phyloP scores from a whole-genome alignment of 2,113 vertebrate species.

The Gobiocypris rarus region DNA sequence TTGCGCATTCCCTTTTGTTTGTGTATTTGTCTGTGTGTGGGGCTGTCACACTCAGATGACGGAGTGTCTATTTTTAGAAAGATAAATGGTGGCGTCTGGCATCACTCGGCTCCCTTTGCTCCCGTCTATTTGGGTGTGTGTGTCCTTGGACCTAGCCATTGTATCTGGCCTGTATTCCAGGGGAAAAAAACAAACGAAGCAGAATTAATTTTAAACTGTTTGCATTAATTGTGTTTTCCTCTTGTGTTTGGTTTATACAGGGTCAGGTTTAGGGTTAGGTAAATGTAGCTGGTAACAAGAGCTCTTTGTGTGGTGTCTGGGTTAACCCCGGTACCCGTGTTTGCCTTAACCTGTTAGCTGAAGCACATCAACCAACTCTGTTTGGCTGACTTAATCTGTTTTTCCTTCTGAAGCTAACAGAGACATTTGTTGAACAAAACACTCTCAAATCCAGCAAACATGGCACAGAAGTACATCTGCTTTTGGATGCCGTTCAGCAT shows the following conservation, averaged over 20 bases:
- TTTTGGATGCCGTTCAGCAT: conserved; percentile 53
- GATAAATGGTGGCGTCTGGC: conserved; percentile 14
- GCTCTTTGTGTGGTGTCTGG: conserved; percentile 28
- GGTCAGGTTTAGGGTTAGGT: conserved; percentile 18
- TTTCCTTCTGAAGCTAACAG: conserved; percentile 31
- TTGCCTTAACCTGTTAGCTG: conserved; percentile 54
- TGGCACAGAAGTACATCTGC: conserved; percentile 50
- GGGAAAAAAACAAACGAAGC: neutral
- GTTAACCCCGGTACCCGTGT: conserved; percentile 37
- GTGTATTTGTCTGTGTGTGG: conserved; percentile 34
- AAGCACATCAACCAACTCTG: conserved; percentile 32
- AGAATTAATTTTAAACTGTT: conserved; percentile 33
- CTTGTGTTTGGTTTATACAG: neutral
- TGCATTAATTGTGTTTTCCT: conserved; percentile 40
- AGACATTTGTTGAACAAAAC: conserved; percentile 60
- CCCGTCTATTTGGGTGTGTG: conserved; percentile 27
- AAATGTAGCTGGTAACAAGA: conserved; percentile 45
- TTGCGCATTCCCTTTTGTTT: neutral
- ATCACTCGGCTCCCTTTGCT: conserved; percentile 10
- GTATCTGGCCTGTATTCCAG: neutral
- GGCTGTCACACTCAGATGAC: conserved; percentile 18
- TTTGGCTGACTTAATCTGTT: conserved; percentile 45
- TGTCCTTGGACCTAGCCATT: neutral
- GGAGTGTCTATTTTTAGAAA: conserved; percentile 40
- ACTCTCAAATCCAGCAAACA: conserved; percentile 54